Base-by-base conservation (phyloP, 2,797 vertebrate species). In the Gymnocypris eckloni region DNA sequence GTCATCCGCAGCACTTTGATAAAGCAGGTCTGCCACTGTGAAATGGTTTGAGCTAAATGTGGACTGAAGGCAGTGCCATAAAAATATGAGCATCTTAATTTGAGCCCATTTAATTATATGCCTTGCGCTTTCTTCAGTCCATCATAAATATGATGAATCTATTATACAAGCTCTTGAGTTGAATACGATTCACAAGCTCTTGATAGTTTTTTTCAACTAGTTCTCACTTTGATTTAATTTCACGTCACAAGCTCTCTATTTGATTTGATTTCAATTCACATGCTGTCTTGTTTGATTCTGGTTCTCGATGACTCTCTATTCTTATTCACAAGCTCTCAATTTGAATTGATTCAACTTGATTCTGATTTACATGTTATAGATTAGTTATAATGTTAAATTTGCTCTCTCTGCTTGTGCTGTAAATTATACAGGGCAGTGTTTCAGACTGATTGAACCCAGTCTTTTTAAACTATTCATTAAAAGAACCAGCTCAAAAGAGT, bases 11-110 rank as follows among this genome's bases (percentile, higher is more conserved):
- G 22, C 37, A 28, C 3, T 67, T 45, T 66, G 59, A 52, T 76
- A 66, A 83, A 66, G 56, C 13, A 66, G 43, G 10, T 66, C 82
- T 75, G 81, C 56, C 71, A 25, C 56, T 64, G 71, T 18, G 71
- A 83, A 67, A 56, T 13, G 25, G 18, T 28, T 64, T 75, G 56
- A 76, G 82, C 43, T 66, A 66, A 66, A 41, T 83, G 59, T 76
- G 71, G 45, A 83, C 43, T 33, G 11, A 83, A 66, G 6, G 43
- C 20, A 61, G 25, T 73, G 70, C 41, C 39, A 45, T 16, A 61
- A 83, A 76, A 75, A 66, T 76, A 66, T 75, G 70, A 83, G 56
- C 28, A 64, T 50, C 43, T 66, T 33, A 50, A 3, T 50, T 64
- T 48, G n/a, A 64, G 81, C 15, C 9, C 12, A 18, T 33, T 50